phyloP scores from a whole-genome alignment of 2,888 invertebrate species.

The Vanessa cardui region DNA sequence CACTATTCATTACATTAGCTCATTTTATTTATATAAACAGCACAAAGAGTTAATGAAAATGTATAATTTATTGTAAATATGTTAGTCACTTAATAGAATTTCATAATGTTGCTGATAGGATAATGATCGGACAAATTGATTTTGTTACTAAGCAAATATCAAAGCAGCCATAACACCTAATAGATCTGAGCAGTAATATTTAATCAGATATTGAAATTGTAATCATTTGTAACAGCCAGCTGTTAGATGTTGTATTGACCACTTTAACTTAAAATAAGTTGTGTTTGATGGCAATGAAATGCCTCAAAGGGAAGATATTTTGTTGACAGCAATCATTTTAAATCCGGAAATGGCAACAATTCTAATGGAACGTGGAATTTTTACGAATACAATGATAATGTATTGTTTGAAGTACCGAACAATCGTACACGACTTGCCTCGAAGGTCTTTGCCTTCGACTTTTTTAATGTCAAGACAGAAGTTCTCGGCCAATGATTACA shows the following conservation, averaged over 20 bases:
- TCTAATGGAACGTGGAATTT: conserved; percentile 2
- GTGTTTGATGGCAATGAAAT: background rate
- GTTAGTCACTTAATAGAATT: conserved; percentile 17
- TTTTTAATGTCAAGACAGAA: conserved; percentile 37
- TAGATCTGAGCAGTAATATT: background rate
- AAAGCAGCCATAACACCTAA: background rate
- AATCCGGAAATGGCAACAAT: conserved; percentile 11
- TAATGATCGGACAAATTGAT: conserved; percentile 3
- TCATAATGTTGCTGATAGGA: conserved; percentile 9
- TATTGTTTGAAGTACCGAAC: conserved; percentile 17
- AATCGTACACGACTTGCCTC: conserved; percentile 14
- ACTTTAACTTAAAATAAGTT: background rate
- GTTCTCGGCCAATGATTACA: conserved; percentile 35
- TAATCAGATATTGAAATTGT: background rate
- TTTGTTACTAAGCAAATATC: background rate
- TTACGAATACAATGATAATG: conserved; percentile 5
- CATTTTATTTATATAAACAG: conserved; percentile 17
- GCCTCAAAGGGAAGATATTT: background rate
- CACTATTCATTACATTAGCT: conserved; percentile 25
- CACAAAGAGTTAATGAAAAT: conserved; percentile 18
- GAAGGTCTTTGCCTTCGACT: conserved; percentile 20
- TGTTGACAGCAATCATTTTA: background rate
- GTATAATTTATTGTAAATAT: conserved; percentile 8
- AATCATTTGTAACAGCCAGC: background rate
- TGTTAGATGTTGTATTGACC: background rate